These are phyloP conservation scores for Diceros bicornis DNA, from an alignment of 2,797 vertebrate genomes.

Conservation along the genomic window DNA sequence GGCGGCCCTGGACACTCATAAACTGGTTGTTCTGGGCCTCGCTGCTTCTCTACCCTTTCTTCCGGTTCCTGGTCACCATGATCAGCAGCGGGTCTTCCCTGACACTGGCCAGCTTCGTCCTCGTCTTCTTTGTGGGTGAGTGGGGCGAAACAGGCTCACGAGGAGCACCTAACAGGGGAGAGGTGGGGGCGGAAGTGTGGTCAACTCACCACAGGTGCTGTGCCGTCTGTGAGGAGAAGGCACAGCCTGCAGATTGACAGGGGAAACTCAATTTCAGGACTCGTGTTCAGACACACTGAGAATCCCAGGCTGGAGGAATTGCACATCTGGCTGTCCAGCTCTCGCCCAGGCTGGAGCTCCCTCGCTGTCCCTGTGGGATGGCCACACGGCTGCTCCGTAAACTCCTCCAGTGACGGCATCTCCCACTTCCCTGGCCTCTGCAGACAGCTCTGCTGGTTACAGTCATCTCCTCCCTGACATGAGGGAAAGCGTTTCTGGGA, in stretches of 20 bases:
- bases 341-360: no score
- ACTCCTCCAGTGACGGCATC: accelerated
- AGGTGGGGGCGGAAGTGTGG: neutral
- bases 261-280: neutral
- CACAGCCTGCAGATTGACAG: neutral
- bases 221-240: neutral
- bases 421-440: no score
- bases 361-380: accelerated
- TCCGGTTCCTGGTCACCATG: conserved; percentile 91
- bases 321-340: neutral
- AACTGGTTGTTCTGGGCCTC: conserved; percentile 96
- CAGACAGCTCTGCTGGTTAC: neutral
- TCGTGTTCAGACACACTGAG: accelerated
- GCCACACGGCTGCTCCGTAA: no score
- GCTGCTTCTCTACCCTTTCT: conserved; percentile 94
- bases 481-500: neutral
- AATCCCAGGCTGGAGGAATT: neutral
- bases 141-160: conserved; percentile 53
- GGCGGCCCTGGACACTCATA: conserved; percentile 93
- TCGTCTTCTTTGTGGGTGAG: conserved; percentile 94
- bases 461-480: no score
- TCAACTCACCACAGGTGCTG: accelerated
- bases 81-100: conserved; percentile 93
- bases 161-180: no score
- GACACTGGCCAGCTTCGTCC: conserved; percentile 91